Base-by-base conservation (phyloP, 2,888 invertebrate species). In the Eledona agricola region DNA sequence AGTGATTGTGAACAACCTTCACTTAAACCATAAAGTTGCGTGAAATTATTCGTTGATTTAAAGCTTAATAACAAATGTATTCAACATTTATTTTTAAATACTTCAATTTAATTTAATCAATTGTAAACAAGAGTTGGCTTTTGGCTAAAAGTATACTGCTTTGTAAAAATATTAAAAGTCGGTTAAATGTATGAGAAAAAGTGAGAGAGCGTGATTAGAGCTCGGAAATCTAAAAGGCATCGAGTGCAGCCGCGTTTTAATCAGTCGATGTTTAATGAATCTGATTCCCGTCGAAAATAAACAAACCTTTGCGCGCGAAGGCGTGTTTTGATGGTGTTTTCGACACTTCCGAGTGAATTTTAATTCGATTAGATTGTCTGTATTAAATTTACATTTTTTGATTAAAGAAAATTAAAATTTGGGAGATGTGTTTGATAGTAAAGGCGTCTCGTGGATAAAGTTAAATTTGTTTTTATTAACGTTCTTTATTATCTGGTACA, bases 331-430 rank as follows among this genome's bases (percentile, higher is more conserved):
- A 34, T 40, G 40, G 32, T 40, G 29, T 31, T 57, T 59, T 52
- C 57, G 52, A 55, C 57, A 57, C 56, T 59, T 57, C 31, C 40
- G 45, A 54, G 54, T 59, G 53, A 43, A 51, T 56, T 55, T 55
- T 55, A 61, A 60, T 60, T 59, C 49, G 43, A 59, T 60, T 57
- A 57, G 40, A 51, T 43, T 35, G 12, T 53, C 34, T 55, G 53
- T 55, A 55, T 54, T 46, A 53, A 56, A 59, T 60, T 59, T 57
- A 57, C 57, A 57, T 57, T 57, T 57, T 57, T 51, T 60, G 60
- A 60, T 60, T 61, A 61, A 57, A 61, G 61, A 61, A 61, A 60
- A 58, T 60, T 60, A 58, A 54, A 45, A 43, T 45, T 31, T 37
- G 23, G 37, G 35, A 49, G 35, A 45, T 42, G 32, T 31, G 45